Evolutionary conservation across 2,113 vertebrate genomes (phyloP), one percentile per base, ranked within the genome.

Genomic region (Paramormyrops kingsleyae): DNA sequence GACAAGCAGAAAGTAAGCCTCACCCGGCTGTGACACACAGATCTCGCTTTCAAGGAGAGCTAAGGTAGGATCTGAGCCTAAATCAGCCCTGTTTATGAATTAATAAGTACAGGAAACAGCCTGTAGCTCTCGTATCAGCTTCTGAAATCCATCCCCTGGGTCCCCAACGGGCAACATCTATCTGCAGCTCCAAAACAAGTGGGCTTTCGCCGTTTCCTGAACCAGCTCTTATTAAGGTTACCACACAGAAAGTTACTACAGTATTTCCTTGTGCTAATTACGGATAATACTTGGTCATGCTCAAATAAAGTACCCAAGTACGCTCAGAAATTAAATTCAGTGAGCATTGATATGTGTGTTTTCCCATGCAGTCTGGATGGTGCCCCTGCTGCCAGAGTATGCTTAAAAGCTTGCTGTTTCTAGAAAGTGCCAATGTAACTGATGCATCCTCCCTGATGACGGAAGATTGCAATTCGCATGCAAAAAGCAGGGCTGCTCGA

Each of bases 81-180:
- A 74, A 87, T 49, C 87, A 13, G 42, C 42, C 70, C 56, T 88
- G 80, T 88, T 91, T 85, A 87, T 44, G 77, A 90, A 83, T 92
- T 91, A 90, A 92, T 92, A 85, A 90, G 42, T 90, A 89, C 90
- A 83, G 89, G 87, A 89, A 90, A 90, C 83, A 90, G 80, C 89
- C 91, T 88, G 77, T 62, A 90, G 90, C 89, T 27, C 87, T 91
- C 52, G 53, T 87, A 88, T 89, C 87, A 88, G 89, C 74, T 88
- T 59, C 88, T 90, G 87, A 92, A 92, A 90, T 90, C 89, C 90
- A 88, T 92, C 90, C 83, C 90, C 74, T 84, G 90, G 46, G 90
- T 56, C 31, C 46, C 15, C 53, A 46, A 83, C 88, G 66, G 53
- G 88, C 74, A 62, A 12, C 74, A 87, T 66, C 31, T 50, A 87